Evolutionary conservation across 2,888 invertebrate species (phyloP).

Genomic region (Epinotia bilunana): DNA sequence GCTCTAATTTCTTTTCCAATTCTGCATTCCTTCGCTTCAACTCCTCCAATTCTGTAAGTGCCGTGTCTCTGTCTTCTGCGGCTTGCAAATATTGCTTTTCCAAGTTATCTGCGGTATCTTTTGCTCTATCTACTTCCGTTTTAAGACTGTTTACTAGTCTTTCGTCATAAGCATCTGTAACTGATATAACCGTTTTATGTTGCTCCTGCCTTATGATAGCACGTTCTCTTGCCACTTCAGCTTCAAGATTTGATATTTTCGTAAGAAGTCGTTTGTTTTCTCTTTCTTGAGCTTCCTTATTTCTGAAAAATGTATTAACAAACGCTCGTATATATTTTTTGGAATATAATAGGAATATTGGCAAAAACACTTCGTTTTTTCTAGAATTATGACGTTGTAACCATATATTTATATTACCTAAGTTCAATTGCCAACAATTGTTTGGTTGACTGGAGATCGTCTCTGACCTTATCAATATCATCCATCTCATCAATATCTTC

Average conservation of each 20-base stretch:
- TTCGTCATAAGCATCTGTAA: slow-evolving; percentile 85
- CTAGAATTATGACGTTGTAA: background rate
- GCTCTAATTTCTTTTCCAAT: slow-evolving; percentile 90
- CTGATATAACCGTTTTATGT: slow-evolving; percentile 81
- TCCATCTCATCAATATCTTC: slow-evolving; percentile 94
- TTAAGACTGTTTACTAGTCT: slow-evolving; percentile 88
- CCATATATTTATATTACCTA: slow-evolving; percentile 64
- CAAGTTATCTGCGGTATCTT: slow-evolving; percentile 91
- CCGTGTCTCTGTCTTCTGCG: slow-evolving; percentile 90
- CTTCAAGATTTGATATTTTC: slow-evolving; percentile 91
- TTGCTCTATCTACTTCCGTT: slow-evolving; percentile 90
- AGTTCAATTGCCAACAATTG: slow-evolving; percentile 95
- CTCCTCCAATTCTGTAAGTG: slow-evolving; percentile 91
- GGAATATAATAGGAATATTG: too few relatives aligned
- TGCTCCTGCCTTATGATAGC: slow-evolving; percentile 81
- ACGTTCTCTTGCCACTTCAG: slow-evolving; percentile 90
- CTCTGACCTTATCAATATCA: slow-evolving; percentile 95
- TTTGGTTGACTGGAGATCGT: slow-evolving; percentile 96
- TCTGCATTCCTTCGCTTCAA: slow-evolving; percentile 90
- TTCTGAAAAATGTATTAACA: slow-evolving; percentile 72
- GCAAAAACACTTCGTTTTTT: background rate
- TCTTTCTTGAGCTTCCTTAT: slow-evolving; percentile 92
- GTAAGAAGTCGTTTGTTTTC: slow-evolving; percentile 93
- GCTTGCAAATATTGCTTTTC: slow-evolving; percentile 91
- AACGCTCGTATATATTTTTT: background rate